phyloP scores from a whole-genome alignment of 2,888 invertebrate species.

The Nowickia ferox region DNA sequence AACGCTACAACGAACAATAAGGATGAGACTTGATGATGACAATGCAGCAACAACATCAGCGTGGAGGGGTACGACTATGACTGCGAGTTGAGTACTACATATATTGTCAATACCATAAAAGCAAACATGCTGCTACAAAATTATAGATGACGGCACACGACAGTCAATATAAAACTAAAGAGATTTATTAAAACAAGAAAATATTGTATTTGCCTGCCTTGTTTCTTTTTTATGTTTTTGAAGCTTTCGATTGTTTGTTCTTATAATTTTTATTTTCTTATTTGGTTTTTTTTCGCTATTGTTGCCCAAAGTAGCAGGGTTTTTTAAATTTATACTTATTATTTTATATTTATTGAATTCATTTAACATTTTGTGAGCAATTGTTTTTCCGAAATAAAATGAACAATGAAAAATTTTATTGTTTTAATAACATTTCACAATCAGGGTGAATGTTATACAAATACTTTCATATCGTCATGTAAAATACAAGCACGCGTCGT shows the following conservation, averaged over 20 bases:
- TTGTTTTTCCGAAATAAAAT: background rate
- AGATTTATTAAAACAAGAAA: conserved; percentile 64
- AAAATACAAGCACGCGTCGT: no score
- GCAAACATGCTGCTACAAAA: conserved; percentile 14
- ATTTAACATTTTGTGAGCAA: conserved; percentile 17
- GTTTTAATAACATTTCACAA: background rate
- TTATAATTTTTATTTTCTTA: no score
- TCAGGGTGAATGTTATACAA: background rate
- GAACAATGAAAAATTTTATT: background rate
- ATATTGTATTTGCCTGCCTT: conserved; percentile 12
- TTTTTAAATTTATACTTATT: conserved; percentile 40
- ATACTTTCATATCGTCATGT: no score
- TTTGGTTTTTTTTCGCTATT: background rate
- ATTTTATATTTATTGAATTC: conserved; percentile 56
- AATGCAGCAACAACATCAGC: conserved; percentile 1
- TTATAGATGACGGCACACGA: conserved; percentile 32
- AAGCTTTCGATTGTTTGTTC: conserved; percentile 5
- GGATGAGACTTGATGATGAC: conserved; percentile 33
- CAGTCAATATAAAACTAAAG: conserved; percentile 10
- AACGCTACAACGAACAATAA: conserved; percentile 2
- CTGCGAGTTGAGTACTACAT: background rate
- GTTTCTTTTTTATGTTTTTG: background rate
- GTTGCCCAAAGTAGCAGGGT: conserved; percentile 22
- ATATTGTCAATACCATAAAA: conserved; percentile 55
- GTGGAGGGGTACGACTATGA: conserved; percentile 11